phyloP scores from a whole-genome alignment of 2,888 invertebrate species.

The Nebria brevicollis region DNA sequence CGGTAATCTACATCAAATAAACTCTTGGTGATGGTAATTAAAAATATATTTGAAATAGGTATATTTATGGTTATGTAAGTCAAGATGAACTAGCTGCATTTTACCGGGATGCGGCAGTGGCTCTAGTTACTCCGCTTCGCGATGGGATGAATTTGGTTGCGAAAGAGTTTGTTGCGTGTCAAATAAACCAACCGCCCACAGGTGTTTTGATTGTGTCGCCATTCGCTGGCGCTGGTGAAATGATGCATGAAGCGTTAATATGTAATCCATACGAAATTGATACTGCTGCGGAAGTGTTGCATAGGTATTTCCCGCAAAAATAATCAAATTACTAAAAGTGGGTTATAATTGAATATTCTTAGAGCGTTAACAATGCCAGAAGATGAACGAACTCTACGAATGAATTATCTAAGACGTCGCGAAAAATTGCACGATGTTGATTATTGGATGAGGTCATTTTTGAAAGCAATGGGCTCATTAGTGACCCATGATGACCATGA shows the following conservation, averaged over 20 bases:
- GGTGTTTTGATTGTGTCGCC: conserved; percentile 90
- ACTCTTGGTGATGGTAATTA: background rate
- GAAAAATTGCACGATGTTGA: conserved; percentile 87
- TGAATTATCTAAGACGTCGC: conserved; percentile 84
- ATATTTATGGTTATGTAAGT: conserved; percentile 88
- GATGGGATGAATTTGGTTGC: conserved; percentile 95
- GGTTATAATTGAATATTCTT: background rate
- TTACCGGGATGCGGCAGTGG: conserved; percentile 87
- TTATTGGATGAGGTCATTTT: conserved; percentile 88
- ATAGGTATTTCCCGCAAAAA: conserved; percentile 65
- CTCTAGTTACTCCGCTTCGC: conserved; percentile 85
- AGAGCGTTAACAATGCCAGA: conserved; percentile 87
- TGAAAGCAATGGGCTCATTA: conserved; percentile 87
- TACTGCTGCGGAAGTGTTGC: conserved; percentile 86
- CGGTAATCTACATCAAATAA: conserved; percentile 59
- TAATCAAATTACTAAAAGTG: background rate
- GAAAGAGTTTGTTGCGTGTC: conserved; percentile 92
- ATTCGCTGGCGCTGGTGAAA: conserved; percentile 92
- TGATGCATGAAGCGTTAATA: conserved; percentile 91
- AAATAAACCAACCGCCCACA: conserved; percentile 81
- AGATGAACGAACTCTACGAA: conserved; percentile 85
- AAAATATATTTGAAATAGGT: conserved; percentile 60
- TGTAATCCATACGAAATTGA: conserved; percentile 91
- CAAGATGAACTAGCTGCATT: conserved; percentile 88
- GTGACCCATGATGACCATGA: conserved; percentile 77